Evolutionary conservation across 2,113 vertebrate genomes (phyloP), one percentile per base, ranked within the genome.

Genomic region (Varanus salvator): DNA sequence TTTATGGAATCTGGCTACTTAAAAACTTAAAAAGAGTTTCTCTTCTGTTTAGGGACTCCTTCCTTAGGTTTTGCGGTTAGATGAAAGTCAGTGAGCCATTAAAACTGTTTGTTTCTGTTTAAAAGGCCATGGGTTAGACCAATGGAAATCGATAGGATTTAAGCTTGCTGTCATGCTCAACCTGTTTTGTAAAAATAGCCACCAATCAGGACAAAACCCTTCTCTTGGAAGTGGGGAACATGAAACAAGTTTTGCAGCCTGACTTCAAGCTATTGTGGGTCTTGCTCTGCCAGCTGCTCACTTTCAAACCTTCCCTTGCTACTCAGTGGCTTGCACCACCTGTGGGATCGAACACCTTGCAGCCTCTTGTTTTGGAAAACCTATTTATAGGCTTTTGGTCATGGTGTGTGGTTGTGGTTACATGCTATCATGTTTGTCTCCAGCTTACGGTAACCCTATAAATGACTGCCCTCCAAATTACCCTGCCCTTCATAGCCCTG

Each of bases 311-410:
- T 44, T 83, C 8, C 69, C 60, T 68, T 66, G 4, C 12, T 84
- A 44, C 14, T 19, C 11, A 75, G 57, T 52, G 38, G 48, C 72
- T 11, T 29, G 57, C 4, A 31, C 80, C 52, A 48, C 52, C 87
- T 89, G 80, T 72, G 29, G 54, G 34, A 6, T 29, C 82, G 25
- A 6, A 77, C n/a, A 25, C 54, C 52, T 69, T 38, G 8, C n/a
- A 77, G 27, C 57, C 31, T 60, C 21, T 69, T 34, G 29, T 89
- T 78, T 50, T 77, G 80, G 90, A 8, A 54, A 91, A 84, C 68
- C 54, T 21, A 0, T 0, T 52, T 91, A 82, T 74, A 74, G n/a
- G 50, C 38, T 48, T 25, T 57, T 80, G 44, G 48, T 82, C 78
- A 14, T 34, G 3, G 66, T 15, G 27, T 44, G 38, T 44, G 38